A percentile compares a stretch with the other conserved stretches of the same genome.
Conservation (phyloP, 2,888 invertebrate genomes). For the Amphipyra berbera region DNA sequence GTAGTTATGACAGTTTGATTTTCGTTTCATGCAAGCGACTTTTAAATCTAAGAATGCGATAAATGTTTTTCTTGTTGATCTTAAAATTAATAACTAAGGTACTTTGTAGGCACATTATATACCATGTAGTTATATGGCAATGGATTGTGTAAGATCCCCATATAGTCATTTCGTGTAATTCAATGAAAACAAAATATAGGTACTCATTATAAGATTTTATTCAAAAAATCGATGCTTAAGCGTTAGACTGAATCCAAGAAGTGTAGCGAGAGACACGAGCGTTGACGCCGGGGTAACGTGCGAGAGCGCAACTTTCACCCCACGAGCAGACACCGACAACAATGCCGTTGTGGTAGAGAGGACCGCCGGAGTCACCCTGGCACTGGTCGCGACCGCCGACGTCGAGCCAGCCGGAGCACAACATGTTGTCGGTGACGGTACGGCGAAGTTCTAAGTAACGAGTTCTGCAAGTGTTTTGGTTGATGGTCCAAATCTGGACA, state of each 20-base stretch:
- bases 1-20: too few relatives aligned
- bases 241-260: constrained; percentile 70
- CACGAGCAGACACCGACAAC: constrained; percentile 72
- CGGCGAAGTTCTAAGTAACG: constrained; percentile 45
- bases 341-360: constrained; percentile 71
- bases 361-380: constrained; percentile 77
- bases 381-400: constrained; percentile 80
- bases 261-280: constrained; percentile 70
- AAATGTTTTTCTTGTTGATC: too few relatives aligned
- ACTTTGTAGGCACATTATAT: too few relatives aligned
- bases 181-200: too few relatives aligned
- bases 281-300: constrained; percentile 67
- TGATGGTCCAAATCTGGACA: constrained; percentile 67
- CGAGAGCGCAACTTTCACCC: constrained; percentile 62
- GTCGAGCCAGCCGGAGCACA: constrained; percentile 64
- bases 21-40: too few relatives aligned
- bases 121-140: too few relatives aligned
- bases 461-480: constrained; percentile 62
- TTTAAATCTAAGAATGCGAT: too few relatives aligned
- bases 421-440: constrained; percentile 62
- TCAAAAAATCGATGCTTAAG: constrained; percentile 46
- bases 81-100: too few relatives aligned
- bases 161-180: too few relatives aligned
- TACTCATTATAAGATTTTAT: neutral
- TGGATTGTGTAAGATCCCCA: too few relatives aligned